Percentiles rank a stretch among this genome's conserved stretches.
Conservation (phyloP, 2,113 vertebrate species). For the Chunga burmeisteri region DNA sequence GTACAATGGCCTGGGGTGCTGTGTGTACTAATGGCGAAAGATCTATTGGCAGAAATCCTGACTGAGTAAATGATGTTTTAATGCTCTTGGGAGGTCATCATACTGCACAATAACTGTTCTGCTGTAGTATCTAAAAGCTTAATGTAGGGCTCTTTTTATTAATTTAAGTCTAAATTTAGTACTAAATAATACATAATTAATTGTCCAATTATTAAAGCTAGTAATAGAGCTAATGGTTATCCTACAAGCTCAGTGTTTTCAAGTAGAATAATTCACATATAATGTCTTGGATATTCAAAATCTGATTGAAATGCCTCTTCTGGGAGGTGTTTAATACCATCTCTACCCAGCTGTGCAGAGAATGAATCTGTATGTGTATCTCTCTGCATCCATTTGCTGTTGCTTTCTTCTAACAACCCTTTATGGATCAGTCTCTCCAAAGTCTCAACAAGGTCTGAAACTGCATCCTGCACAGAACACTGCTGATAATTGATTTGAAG, state of each 20-base stretch:
- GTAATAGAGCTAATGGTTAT: not conserved
- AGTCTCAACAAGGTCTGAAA: not conserved
- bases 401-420: not conserved
- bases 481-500: not conserved
- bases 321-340: not conserved
- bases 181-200: not conserved
- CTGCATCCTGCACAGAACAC: not conserved
- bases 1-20: not conserved
- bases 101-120: not conserved
- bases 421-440: not conserved
- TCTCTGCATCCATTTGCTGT: not conserved
- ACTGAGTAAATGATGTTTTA: not conserved
- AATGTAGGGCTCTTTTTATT: not conserved
- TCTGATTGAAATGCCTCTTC: not conserved
- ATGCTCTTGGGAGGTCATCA: not conserved
- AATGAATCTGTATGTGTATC: not conserved
- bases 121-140: not conserved
- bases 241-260: not conserved
- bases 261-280: not conserved
- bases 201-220: not conserved
- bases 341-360: not conserved
- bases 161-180: not conserved
- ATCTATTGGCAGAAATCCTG: not conserved
- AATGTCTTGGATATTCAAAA: not conserved
- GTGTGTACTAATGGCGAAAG: not conserved